A percentile compares a stretch with the other conserved stretches of the same genome.
Evolutionary conservation across 2,113 vertebrate genomes (phyloP).

Genomic region (cat (Felis catus)): DNA sequence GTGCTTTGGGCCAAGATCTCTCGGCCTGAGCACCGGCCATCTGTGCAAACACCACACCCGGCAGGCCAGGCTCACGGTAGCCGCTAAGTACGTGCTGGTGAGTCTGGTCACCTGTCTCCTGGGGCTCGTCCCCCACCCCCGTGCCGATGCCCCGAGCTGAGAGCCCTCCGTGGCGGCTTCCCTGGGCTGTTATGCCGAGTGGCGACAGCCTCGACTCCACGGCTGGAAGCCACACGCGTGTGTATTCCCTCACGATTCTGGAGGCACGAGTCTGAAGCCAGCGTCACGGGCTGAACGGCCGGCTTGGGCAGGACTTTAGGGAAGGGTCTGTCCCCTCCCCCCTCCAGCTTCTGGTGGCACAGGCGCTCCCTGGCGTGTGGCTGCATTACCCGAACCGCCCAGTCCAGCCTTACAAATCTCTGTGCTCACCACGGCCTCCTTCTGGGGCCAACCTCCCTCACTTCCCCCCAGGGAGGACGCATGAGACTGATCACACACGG

Average conservation of each 20-base stretch:
- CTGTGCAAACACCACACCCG: fast-evolving
- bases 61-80: background rate
- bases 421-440: too few species aligned
- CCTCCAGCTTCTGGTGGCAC: background rate
- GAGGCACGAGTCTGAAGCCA: background rate
- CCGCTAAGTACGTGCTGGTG: background rate
- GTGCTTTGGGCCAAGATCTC: fast-evolving
- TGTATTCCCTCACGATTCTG: too few species aligned
- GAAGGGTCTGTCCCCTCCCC: background rate
- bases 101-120: background rate
- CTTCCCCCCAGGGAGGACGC: too few species aligned
- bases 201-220: too few species aligned
- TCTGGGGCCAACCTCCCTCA: background rate
- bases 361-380: fast-evolving
- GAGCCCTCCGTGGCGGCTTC: background rate
- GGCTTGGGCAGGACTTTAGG: fast-evolving
- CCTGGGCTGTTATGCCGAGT: background rate
- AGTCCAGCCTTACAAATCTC: background rate
- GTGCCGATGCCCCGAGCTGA: fast-evolving
- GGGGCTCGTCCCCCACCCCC: too few species aligned
- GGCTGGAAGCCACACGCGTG: background rate
- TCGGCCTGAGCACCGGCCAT: fast-evolving
- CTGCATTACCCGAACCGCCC: background rate
- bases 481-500: too few species aligned
- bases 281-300: fast-evolving